These are phyloP conservation scores for Anas flavirostris DNA, from an alignment of 2,797 vertebrate species.

Conservation along the genomic window DNA sequence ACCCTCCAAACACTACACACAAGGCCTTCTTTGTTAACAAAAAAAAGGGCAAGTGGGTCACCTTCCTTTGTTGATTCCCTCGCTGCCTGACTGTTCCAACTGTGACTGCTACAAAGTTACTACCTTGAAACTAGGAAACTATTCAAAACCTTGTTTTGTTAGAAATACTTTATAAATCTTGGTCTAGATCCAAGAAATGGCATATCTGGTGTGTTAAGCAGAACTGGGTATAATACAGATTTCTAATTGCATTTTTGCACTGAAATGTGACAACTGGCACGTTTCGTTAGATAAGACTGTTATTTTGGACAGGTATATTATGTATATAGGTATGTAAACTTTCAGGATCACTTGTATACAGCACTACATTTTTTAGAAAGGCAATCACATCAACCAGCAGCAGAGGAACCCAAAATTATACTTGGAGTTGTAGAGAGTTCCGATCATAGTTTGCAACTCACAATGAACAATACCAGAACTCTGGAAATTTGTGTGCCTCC, in stretches of 20 bases:
- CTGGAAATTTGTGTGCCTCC: not conserved
- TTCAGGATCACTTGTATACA: not conserved
- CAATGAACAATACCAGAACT: not conserved
- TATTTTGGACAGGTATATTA: not conserved
- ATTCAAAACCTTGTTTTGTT: not conserved
- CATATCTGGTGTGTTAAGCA: not conserved
- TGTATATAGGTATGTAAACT: not conserved
- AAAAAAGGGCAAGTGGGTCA: no score
- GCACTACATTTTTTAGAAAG: not conserved
- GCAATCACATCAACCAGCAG: not conserved
- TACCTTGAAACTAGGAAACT: not conserved
- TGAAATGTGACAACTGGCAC: not conserved
- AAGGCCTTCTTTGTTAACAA: no score
- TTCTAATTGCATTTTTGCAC: not conserved
- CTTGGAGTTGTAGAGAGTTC: not conserved
- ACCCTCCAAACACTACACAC: no score
- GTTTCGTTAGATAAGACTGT: not conserved
- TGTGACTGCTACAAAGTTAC: no score
- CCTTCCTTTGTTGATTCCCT: no score
- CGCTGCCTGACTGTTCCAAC: no score
- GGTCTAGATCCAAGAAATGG: not conserved
- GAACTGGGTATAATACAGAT: not conserved
- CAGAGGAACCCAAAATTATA: not conserved
- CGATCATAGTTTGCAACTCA: not conserved
- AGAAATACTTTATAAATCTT: not conserved